Conservation (phyloP, 2,888 invertebrate species). For the Ornithoptera priamus region DNA sequence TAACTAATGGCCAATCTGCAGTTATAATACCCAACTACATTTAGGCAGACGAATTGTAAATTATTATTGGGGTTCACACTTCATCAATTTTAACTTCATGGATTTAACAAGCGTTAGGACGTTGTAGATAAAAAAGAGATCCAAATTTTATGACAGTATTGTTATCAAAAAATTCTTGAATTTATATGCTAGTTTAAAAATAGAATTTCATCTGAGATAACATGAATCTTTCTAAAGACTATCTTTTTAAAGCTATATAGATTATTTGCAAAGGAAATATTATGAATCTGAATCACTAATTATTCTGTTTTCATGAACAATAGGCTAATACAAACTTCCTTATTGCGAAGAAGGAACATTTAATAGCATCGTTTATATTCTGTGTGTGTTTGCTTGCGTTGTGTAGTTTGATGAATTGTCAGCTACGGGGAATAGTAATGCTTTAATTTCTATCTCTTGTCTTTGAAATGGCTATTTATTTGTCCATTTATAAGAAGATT, state of each 20-base stretch:
- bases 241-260: background rate
- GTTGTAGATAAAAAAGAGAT: too few species aligned
- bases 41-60: too few species aligned
- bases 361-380: slow-evolving; percentile 24
- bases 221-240: background rate
- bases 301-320: slow-evolving; percentile 28
- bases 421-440: slow-evolving; percentile 22
- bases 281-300: slow-evolving; percentile 25
- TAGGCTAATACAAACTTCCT: slow-evolving; percentile 26
- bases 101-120: too few species aligned
- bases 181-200: too few species aligned
- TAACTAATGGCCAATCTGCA: too few species aligned
- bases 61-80: too few species aligned
- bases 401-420: slow-evolving; percentile 24
- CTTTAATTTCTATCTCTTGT: slow-evolving; percentile 15
- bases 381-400: slow-evolving; percentile 3
- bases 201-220: background rate
- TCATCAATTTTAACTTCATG: too few species aligned
- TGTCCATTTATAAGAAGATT: background rate
- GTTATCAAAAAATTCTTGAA: too few species aligned
- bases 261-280: background rate
- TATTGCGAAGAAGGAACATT: slow-evolving; percentile 19
- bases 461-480: background rate
- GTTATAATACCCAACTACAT: too few species aligned
- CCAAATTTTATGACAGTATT: too few species aligned